These are phyloP conservation scores for Neoarius graeffei DNA, from an alignment of 2,113 vertebrate species.

Conservation along the genomic window DNA sequence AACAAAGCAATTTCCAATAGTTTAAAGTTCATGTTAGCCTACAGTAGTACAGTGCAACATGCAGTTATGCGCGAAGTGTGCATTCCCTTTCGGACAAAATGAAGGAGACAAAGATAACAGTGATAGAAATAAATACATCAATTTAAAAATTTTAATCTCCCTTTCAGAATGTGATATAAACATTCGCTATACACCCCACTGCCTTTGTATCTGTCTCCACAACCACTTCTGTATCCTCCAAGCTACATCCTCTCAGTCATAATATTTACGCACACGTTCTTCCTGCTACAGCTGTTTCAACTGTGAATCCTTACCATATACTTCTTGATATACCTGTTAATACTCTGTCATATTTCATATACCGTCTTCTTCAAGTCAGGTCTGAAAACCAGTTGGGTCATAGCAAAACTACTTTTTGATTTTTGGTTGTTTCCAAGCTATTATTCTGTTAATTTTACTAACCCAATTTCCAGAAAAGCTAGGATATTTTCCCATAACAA, in stretches of 20 bases:
- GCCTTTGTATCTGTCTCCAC: not conserved
- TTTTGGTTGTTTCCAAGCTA: not conserved
- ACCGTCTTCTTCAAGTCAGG: not conserved
- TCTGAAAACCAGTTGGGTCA: not conserved
- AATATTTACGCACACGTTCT: not conserved
- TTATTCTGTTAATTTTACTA: not conserved
- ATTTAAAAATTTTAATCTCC: not conserved
- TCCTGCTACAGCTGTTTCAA: not conserved
- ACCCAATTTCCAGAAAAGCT: too few species aligned
- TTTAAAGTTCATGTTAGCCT: not conserved
- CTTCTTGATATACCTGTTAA: not conserved
- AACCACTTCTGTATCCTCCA: not conserved
- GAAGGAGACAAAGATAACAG: not conserved
- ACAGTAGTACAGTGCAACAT: not conserved
- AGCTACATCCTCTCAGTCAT: not conserved
- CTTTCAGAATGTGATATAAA: not conserved
- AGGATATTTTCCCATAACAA: too few species aligned
- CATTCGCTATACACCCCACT: not conserved
- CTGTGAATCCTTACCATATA: not conserved
- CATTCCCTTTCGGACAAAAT: not conserved
- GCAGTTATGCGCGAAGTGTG: not conserved
- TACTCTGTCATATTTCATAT: not conserved
- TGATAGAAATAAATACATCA: not conserved
- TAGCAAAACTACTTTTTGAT: not conserved
- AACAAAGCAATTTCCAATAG: not conserved